These are phyloP conservation scores for Phengaris arion DNA, from an alignment of 2,888 invertebrate species.

Conservation along the genomic window DNA sequence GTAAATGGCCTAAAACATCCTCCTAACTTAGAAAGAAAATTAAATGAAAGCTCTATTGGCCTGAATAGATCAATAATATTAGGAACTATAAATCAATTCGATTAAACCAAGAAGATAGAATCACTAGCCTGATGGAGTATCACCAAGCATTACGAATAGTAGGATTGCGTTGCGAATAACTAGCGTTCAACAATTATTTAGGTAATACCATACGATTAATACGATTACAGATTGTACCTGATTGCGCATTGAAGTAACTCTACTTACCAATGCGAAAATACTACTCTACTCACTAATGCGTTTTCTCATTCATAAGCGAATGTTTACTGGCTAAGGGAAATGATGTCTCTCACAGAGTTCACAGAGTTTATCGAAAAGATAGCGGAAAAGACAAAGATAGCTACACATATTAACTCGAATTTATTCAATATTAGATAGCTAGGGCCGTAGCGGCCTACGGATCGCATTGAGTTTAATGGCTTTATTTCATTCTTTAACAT, in stretches of 20 bases:
- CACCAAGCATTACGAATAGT: not conserved
- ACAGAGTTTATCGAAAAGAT: not conserved
- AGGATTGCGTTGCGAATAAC: not conserved
- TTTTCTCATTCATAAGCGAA: not conserved
- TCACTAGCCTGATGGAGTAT: not conserved
- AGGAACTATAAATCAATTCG: not conserved
- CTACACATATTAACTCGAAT: constrained; percentile 13
- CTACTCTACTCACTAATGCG: not conserved
- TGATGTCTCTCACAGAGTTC: constrained; percentile 16
- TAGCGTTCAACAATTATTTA: not conserved
- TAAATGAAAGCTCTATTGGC: no score
- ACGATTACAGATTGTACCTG: not conserved
- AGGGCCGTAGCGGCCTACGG: not conserved
- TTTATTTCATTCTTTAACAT: no score
- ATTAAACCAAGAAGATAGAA: not conserved
- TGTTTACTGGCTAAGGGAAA: constrained; percentile 15
- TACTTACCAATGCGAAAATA: no score
- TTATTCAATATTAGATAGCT: constrained; percentile 12
- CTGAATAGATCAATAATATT: no score
- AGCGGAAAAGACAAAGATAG: constrained; percentile 21
- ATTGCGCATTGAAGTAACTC: not conserved
- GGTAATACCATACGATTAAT: not conserved
- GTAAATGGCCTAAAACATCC: no score
- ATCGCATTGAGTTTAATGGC: no score
- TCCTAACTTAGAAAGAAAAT: no score